phyloP scores from a whole-genome alignment of 1,140 invertebrate genomes.

The Goniozus legneri region DNA sequence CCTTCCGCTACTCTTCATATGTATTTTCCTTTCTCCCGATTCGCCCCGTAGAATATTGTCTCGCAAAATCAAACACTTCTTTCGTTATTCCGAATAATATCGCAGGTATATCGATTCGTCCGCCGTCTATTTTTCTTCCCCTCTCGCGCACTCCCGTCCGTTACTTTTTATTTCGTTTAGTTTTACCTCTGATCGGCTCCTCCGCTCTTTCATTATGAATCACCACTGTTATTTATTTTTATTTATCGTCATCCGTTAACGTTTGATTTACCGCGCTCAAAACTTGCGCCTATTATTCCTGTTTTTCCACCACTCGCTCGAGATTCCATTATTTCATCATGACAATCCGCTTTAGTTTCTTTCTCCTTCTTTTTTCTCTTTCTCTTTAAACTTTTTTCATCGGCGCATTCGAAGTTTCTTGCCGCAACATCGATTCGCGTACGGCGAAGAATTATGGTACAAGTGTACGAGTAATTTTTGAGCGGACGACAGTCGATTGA shows the following conservation, averaged over 20 bases:
- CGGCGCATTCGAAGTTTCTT: neutral
- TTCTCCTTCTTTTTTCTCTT: constrained; percentile 1
- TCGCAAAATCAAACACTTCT: too few relatives aligned
- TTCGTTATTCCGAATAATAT: too few relatives aligned
- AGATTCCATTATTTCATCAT: constrained; percentile 27
- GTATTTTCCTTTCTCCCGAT: too few relatives aligned
- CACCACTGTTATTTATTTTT: constrained; percentile 28
- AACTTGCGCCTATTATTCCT: constrained; percentile 28
- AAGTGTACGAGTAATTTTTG: neutral
- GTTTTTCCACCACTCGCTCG: constrained; percentile 19
- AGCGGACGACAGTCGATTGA: neutral
- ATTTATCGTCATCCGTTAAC: constrained; percentile 25
- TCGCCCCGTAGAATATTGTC: too few relatives aligned
- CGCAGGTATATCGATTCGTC: too few relatives aligned
- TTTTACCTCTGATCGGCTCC: constrained; percentile 2
- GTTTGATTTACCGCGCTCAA: constrained; percentile 26
- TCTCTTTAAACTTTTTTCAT: neutral
- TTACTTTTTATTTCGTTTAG: neutral
- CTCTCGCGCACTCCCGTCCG: neutral
- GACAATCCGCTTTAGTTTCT: constrained; percentile 16
- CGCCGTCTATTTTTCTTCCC: neutral
- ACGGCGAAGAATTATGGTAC: neutral
- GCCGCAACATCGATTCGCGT: neutral
- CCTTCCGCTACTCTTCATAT: too few relatives aligned
- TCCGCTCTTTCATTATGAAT: constrained; percentile 30